A percentile compares a stretch with the other conserved stretches of the same genome.
Evolutionary conservation across 2,113 vertebrate genomes (phyloP).

Genomic region (Calypte anna): DNA sequence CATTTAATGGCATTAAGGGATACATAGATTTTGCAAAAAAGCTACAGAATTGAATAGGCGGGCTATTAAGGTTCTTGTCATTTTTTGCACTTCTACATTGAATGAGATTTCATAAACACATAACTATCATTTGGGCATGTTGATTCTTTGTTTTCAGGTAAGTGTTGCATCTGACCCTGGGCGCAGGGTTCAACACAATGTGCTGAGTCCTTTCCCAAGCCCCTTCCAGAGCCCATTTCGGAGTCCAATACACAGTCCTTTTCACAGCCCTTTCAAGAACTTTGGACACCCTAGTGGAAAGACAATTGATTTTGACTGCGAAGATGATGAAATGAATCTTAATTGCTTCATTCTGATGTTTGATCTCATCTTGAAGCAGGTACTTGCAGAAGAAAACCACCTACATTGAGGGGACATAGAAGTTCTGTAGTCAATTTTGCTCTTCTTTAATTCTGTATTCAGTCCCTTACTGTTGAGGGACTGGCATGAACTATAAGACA

Average conservation of each 20-base stretch:
- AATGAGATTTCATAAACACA: not conserved
- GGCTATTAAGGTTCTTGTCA: not conserved
- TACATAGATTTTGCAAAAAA: not conserved
- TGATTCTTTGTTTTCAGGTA: constrained; percentile 78
- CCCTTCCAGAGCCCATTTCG: constrained; percentile 96
- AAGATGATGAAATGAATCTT: constrained; percentile 98
- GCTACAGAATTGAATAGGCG: not conserved
- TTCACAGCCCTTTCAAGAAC: constrained; percentile 91
- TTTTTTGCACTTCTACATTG: not conserved
- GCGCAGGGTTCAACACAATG: constrained; percentile 88
- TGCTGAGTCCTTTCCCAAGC: constrained; percentile 94
- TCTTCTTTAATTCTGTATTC: not conserved
- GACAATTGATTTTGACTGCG: constrained; percentile 92
- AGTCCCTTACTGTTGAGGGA: not conserved
- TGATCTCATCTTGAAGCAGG: constrained; percentile 98
- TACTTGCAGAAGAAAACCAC: constrained; percentile 61
- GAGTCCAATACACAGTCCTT: constrained; percentile 91
- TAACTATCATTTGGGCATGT: not conserved
- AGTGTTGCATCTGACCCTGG: constrained; percentile 97
- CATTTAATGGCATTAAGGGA: not conserved
- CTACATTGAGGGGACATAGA: not conserved
- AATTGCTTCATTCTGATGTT: constrained; percentile 99
- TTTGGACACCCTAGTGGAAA: constrained; percentile 89
- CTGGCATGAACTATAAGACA: not conserved
- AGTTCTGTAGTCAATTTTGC: not conserved